Percentiles rank a stretch among this genome's conserved stretches.
Conservation (phyloP, 2,797 vertebrate species). For the Triplophysa yarkandensis region DNA sequence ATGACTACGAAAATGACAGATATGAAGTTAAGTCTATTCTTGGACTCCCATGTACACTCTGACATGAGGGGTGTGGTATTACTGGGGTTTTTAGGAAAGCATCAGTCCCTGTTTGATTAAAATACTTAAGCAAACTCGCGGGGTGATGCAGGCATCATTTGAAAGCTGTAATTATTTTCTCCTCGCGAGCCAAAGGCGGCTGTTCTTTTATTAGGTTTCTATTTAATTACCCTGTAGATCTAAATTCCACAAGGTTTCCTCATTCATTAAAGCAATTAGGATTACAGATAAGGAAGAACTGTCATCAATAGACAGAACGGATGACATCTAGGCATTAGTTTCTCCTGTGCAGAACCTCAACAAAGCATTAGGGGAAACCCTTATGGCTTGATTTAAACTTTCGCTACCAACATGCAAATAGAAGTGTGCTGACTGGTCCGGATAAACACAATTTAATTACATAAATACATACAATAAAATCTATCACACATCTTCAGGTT, state of each 20-base stretch:
- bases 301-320: constrained; percentile 31
- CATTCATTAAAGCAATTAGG: constrained; percentile 50
- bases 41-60: background rate
- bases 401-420: background rate
- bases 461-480: too few species aligned
- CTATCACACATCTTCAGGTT: too few species aligned
- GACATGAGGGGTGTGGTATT: background rate
- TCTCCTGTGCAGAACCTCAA: constrained; percentile 20
- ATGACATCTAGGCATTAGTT: constrained; percentile 9
- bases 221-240: constrained; percentile 48
- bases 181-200: constrained; percentile 11
- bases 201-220: constrained; percentile 47
- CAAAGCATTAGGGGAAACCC: background rate
- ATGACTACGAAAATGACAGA: background rate
- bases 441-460: background rate
- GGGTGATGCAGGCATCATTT: constrained; percentile 22
- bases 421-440: background rate
- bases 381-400: background rate
- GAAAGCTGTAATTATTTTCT: constrained; percentile 46
- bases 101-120: constrained; percentile 23
- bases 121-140: constrained; percentile 16
- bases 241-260: constrained; percentile 43
- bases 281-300: constrained; percentile 15
- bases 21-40: background rate
- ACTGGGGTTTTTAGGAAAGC: background rate